A percentile compares a stretch with the other conserved stretches of the same genome.
These are phyloP conservation scores for Coremacera marginata DNA, from an alignment of 2,888 invertebrate species.

Conservation along the genomic window DNA sequence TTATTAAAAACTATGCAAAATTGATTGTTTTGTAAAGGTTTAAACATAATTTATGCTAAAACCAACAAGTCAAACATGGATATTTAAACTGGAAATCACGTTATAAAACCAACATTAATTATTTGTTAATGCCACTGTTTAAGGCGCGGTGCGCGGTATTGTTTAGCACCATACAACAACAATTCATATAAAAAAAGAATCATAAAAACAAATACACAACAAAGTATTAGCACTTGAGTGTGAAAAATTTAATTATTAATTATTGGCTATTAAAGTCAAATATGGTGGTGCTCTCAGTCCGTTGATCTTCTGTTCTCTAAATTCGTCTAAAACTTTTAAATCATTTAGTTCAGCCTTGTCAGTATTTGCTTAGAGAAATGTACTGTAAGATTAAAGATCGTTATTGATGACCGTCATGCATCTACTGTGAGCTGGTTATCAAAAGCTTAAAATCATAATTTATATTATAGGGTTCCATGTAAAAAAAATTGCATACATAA, in stretches of 20 bases:
- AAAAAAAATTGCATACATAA: no score
- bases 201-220: background rate
- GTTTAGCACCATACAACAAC: background rate
- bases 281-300: background rate
- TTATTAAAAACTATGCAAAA: background rate
- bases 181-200: background rate
- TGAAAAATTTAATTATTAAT: constrained; percentile 25
- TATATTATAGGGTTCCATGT: no score
- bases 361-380: no score
- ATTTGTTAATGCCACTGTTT: background rate
- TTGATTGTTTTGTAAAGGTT: background rate
- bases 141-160: background rate
- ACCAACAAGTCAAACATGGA: background rate
- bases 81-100: constrained; percentile 15
- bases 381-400: no score
- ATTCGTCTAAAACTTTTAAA: no score
- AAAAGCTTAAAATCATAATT: no score
- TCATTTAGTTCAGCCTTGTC: no score
- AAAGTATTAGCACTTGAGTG: constrained; percentile 1
- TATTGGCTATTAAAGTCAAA: constrained; percentile 10
- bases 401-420: no score
- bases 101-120: constrained; percentile 10
- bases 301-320: background rate
- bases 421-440: no score
- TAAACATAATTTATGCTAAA: background rate